Base-by-base conservation (phyloP, 2,888 invertebrate genomes). In the Tetranychus piercei region DNA sequence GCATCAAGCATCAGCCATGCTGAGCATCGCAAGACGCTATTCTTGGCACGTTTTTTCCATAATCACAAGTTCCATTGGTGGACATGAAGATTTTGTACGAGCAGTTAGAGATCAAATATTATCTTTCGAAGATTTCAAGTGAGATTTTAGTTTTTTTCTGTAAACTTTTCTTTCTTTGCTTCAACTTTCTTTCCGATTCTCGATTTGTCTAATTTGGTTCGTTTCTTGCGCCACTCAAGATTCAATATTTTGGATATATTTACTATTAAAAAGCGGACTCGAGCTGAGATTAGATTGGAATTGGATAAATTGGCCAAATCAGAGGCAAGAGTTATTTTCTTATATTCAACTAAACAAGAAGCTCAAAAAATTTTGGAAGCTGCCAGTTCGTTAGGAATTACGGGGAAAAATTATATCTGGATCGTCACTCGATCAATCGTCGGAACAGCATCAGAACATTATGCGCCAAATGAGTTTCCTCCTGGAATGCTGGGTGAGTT, bases 1-100 rank as follows among this genome's bases (percentile, higher is more conserved):
- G 83, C 96, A 97, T 82, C 96, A 94, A 84, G 93, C 94, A 67
- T 90, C 91, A 74, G 95, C 95, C 75, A 95, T 96, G 94, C 84
- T 96, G 80, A 91, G 92, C 81, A 91, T 97, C 81, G 85, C 97
- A 81, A 91, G 91, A 83, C 87, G 95, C 79, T 85, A 75, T 80
- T 84, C 74, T 78, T 83, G 83, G 83, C 80, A 80, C 6, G 79
- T 80, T 43, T 82, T 83, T 78, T 79, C 82, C 20, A 80, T 83
- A 18, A 80, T 83, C n/a, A 81, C 82, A 69, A 82, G 81, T n/a
- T 78, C 80, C 81, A 92, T 94, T 79, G 93, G 94, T 76, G 94
- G 95, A 3, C 92, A 94, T 83, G 92, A 71, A 71, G 94, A 94
- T 83, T 95, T 95, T 84, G 91, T 94, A 79, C 93, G 94, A 83